Evolutionary conservation across 1,140 invertebrate species (phyloP).

Genomic region (Zaprionus nigranus): DNA sequence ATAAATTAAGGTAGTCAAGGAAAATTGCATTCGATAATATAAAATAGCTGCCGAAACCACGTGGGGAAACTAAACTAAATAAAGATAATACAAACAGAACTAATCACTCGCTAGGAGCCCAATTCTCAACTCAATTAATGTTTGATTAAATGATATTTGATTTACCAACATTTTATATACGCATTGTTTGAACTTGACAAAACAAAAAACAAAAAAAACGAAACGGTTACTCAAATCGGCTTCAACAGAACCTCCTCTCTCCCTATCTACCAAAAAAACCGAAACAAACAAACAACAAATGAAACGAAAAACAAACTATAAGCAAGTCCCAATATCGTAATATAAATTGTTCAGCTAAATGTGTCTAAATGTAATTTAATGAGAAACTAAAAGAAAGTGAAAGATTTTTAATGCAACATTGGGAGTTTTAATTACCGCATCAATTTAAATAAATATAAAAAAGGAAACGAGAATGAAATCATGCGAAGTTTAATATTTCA

Average conservation of each 20-base stretch:
- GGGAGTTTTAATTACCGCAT: constrained; percentile 75
- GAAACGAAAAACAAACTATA: constrained; percentile 13
- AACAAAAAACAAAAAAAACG: constrained; percentile 19
- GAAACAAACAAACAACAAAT: constrained; percentile 13
- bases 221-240: constrained; percentile 52
- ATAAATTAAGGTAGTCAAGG: constrained; percentile 77
- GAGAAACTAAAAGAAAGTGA: constrained; percentile 57
- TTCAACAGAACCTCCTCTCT: constrained; percentile 48
- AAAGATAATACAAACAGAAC: constrained; percentile 41
- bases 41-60: constrained; percentile 34
- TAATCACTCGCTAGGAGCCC: constrained; percentile 60
- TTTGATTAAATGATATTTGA: constrained; percentile 54
- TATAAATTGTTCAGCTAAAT: constrained; percentile 77
- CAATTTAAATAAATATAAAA: constrained; percentile 42
- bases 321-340: constrained; percentile 47
- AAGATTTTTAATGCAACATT: constrained; percentile 79
- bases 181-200: constrained; percentile 64
- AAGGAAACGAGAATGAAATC: constrained; percentile 26
- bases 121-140: constrained; percentile 40
- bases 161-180: constrained; percentile 52
- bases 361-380: constrained; percentile 80
- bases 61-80: not conserved
- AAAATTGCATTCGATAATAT: constrained; percentile 62
- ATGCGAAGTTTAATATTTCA: constrained; percentile 77
- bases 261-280: constrained; percentile 34